phyloP scores from a whole-genome alignment of 2,888 invertebrate genomes.

The Campoletis raptor region DNA sequence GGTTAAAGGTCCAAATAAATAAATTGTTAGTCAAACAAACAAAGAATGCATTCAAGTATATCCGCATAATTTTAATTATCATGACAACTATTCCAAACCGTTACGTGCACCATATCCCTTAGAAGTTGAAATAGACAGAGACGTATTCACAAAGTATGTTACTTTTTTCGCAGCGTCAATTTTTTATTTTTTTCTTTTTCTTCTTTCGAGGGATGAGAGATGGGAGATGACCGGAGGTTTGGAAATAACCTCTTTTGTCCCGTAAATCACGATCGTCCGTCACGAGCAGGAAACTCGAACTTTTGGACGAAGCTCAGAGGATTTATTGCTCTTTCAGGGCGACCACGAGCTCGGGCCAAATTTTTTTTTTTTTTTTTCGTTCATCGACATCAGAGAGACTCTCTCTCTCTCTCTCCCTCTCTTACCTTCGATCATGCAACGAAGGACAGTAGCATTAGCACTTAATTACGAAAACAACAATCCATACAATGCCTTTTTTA shows the following conservation, averaged over 20 bases:
- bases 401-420: constrained; percentile 5
- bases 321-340: constrained; percentile 63
- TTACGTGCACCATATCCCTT: background rate
- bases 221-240: constrained; percentile 44
- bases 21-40: background rate
- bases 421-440: constrained; percentile 50
- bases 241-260: constrained; percentile 60
- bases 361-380: constrained; percentile 48
- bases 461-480: constrained; percentile 54
- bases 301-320: constrained; percentile 60
- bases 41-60: background rate
- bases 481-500: constrained; percentile 3
- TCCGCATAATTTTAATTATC: background rate
- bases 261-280: constrained; percentile 68
- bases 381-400: constrained; percentile 38
- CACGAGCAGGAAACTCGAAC: constrained; percentile 64
- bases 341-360: constrained; percentile 38
- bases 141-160: background rate
- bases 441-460: constrained; percentile 37
- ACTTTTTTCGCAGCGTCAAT: background rate
- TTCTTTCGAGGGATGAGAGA: constrained; percentile 9
- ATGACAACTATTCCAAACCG: background rate
- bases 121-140: background rate
- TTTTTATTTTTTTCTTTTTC: constrained; percentile 18
- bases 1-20: background rate